phyloP scores from a whole-genome alignment of 2,113 vertebrate species.

The Macroglossus sobrinus region DNA sequence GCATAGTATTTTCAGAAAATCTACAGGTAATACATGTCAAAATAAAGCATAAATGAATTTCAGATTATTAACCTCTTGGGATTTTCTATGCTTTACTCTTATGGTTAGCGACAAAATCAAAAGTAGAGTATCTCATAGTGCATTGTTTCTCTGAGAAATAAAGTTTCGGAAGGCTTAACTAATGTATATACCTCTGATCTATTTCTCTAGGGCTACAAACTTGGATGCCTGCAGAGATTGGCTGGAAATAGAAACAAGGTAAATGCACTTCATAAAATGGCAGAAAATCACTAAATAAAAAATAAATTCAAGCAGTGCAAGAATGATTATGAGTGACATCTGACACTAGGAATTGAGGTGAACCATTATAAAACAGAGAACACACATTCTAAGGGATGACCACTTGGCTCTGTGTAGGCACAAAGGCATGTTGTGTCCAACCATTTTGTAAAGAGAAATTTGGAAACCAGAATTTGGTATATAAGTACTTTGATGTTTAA shows the following conservation, averaged over 20 bases:
- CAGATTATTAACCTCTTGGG: background rate
- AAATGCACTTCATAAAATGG: background rate
- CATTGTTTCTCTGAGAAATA: background rate
- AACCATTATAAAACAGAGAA: background rate
- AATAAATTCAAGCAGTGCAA: background rate
- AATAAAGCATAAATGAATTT: background rate
- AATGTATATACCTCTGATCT: background rate
- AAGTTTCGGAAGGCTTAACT: background rate
- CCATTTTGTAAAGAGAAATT: background rate
- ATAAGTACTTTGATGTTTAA: background rate
- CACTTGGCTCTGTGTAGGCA: background rate
- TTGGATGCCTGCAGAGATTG: background rate
- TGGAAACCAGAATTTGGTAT: background rate
- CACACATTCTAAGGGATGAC: background rate
- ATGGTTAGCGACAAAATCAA: background rate
- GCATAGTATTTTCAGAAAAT: background rate
- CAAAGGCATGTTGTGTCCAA: background rate
- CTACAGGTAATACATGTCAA: background rate
- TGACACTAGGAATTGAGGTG: background rate
- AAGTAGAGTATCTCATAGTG: background rate
- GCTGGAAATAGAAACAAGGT: background rate
- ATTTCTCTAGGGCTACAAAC: background rate
- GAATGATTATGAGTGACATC: background rate
- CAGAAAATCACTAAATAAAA: conserved; percentile 35
- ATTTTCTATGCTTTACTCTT: background rate